These are phyloP conservation scores for Rhaphigaster nebulosa DNA, from an alignment of 2,888 invertebrate genomes.

Conservation along the genomic window DNA sequence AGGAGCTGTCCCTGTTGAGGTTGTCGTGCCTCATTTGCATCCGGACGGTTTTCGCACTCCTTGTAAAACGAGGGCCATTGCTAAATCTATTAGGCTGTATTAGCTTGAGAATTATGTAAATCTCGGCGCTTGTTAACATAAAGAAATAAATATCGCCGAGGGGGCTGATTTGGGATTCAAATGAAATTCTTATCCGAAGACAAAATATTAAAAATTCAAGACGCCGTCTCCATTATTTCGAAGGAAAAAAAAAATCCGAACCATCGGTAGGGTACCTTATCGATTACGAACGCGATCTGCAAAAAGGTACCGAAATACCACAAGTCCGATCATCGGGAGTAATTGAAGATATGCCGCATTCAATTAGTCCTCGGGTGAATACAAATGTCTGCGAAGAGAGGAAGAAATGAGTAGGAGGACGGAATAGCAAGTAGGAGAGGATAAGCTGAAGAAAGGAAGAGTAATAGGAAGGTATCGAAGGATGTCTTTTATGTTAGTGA, in stretches of 20 bases:
- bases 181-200: background rate
- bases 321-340: background rate
- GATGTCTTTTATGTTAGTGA: background rate
- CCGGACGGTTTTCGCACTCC: conserved; percentile 11
- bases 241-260: background rate
- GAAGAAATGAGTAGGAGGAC: background rate
- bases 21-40: conserved; percentile 10
- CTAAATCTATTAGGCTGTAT: conserved; percentile 31
- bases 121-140: conserved; percentile 13
- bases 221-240: background rate
- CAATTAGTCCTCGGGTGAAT: conserved; percentile 3
- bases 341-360: conserved; percentile 43
- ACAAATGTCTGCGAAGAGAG: background rate
- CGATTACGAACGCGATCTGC: background rate
- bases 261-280: background rate
- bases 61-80: background rate
- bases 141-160: conserved; percentile 7
- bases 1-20: background rate
- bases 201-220: conserved; percentile 15
- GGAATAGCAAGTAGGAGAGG: background rate
- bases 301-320: conserved; percentile 32
- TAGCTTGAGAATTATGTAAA: conserved; percentile 19
- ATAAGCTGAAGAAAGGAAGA: background rate
- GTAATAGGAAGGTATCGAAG: background rate
- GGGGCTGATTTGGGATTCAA: conserved; percentile 12